These are phyloP conservation scores for Helicoverpa assulta DNA, from an alignment of 2,888 invertebrate genomes.

Conservation along the genomic window DNA sequence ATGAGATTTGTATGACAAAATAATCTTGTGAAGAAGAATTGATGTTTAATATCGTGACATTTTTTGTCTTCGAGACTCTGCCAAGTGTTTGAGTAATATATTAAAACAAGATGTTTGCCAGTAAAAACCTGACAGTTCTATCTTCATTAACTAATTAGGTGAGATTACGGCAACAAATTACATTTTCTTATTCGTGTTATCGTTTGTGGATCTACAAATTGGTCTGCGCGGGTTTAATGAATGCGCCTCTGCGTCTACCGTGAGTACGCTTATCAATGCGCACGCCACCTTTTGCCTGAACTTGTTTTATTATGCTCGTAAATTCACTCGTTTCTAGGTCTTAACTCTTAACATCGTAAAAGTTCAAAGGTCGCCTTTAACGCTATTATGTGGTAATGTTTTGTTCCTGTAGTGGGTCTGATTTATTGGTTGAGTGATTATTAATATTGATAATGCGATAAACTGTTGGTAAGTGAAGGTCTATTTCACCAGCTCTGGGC, in stretches of 20 bases:
- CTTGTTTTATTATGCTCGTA: conserved; percentile 55
- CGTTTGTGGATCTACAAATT: conserved; percentile 48
- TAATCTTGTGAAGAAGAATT: conserved; percentile 16
- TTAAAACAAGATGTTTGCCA: conserved; percentile 20
- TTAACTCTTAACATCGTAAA: conserved; percentile 46
- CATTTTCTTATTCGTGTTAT: conserved; percentile 38
- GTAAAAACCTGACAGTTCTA: conserved; percentile 13
- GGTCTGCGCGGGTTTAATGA: conserved; percentile 56
- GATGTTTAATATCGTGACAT: conserved; percentile 28
- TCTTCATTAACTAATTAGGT: conserved; percentile 51
- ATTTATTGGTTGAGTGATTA: conserved; percentile 20
- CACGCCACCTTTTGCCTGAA: conserved; percentile 47
- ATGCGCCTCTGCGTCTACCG: conserved; percentile 56
- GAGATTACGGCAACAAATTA: conserved; percentile 23
- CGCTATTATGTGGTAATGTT: conserved; percentile 23
- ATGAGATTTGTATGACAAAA: conserved; percentile 4
- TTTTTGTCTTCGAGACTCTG: conserved; percentile 25
- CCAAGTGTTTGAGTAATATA: conserved; percentile 33
- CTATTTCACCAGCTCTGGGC: not conserved
- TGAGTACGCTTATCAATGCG: conserved; percentile 63
- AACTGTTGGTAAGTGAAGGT: not conserved
- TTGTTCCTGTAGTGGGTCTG: conserved; percentile 30
- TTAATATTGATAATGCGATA: conserved; percentile 7
- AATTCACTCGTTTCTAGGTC: conserved; percentile 49
- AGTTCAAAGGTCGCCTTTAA: conserved; percentile 46